phyloP scores from a whole-genome alignment of 2,113 vertebrate genomes.

The Lagopus leucura region DNA sequence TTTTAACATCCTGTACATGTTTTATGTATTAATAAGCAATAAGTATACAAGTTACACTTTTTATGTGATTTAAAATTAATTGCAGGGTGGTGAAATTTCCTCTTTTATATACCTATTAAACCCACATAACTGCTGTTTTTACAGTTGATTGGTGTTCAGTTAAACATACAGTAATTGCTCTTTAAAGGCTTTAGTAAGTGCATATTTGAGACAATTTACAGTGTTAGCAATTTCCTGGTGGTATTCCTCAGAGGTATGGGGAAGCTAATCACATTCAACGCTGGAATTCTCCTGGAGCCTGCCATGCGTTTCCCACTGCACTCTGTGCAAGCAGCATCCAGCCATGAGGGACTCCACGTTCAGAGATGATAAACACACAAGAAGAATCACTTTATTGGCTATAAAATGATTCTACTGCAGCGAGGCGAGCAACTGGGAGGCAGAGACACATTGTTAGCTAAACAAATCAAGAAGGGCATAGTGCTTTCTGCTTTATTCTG shows the following conservation, averaged over 20 bases:
- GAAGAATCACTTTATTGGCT: not conserved
- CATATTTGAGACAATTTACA: slow-evolving; percentile 76
- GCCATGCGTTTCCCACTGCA: not conserved
- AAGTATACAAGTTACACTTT: slow-evolving; percentile 65
- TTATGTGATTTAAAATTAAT: slow-evolving; percentile 68
- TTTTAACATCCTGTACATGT: slow-evolving; percentile 61
- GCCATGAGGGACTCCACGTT: not conserved
- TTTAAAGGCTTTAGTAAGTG: slow-evolving; percentile 73
- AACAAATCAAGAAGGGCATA: slow-evolving; percentile 24
- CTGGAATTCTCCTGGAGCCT: not conserved
- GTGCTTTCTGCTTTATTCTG: not conserved
- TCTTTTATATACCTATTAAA: slow-evolving; percentile 69
- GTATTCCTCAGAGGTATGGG: slow-evolving; percentile 52
- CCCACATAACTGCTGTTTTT: slow-evolving; percentile 71
- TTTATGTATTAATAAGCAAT: slow-evolving; percentile 71
- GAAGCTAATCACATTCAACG: slow-evolving; percentile 17
- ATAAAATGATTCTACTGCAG: not conserved
- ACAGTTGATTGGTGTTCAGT: slow-evolving; percentile 78
- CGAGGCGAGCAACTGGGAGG: not conserved
- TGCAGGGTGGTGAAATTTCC: slow-evolving; percentile 52
- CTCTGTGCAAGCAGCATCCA: not conserved
- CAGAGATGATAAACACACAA: not conserved
- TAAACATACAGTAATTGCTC: slow-evolving; percentile 79
- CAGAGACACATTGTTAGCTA: not conserved
- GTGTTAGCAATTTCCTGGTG: slow-evolving; percentile 72